Evolutionary conservation across 2,888 invertebrate genomes (phyloP).

Genomic region (Tenthredo mesomela): DNA sequence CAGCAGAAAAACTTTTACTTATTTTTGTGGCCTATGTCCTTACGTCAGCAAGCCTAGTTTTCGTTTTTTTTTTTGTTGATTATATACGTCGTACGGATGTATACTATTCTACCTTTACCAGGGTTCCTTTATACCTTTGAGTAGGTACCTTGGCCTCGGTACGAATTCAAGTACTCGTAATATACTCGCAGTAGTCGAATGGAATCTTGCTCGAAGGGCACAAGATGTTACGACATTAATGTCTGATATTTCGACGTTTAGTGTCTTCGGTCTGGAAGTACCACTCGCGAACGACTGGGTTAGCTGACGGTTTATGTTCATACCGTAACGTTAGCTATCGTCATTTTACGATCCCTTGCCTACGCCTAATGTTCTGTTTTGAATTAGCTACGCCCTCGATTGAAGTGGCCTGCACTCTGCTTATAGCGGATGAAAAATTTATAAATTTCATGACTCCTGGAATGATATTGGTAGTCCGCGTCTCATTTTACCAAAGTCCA

Average conservation of each 20-base stretch:
- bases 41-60: neutral
- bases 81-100: neutral
- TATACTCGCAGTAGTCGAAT: neutral
- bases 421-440: neutral
- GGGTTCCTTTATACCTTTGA: conserved; percentile 5
- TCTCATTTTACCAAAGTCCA: neutral
- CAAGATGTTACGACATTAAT: conserved; percentile 40
- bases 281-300: conserved; percentile 38
- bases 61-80: neutral
- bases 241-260: conserved; percentile 48
- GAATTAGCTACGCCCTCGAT: conserved; percentile 18
- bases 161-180: neutral
- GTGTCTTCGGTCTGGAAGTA: conserved; percentile 35
- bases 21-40: neutral
- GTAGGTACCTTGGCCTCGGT: neutral
- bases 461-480: neutral
- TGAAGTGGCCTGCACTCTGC: conserved; percentile 5
- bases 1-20: too few relatives aligned
- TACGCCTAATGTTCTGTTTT: conserved; percentile 37
- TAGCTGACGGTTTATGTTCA: conserved; percentile 44
- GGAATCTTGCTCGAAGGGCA: conserved; percentile 11
- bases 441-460: neutral
- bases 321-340: conserved; percentile 40
- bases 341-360: conserved; percentile 29
- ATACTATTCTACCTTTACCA: neutral